Percentiles rank a stretch among this genome's conserved stretches.
These are phyloP conservation scores for Diachrysia chrysitis DNA, from an alignment of 2,888 invertebrate species.

Conservation along the genomic window DNA sequence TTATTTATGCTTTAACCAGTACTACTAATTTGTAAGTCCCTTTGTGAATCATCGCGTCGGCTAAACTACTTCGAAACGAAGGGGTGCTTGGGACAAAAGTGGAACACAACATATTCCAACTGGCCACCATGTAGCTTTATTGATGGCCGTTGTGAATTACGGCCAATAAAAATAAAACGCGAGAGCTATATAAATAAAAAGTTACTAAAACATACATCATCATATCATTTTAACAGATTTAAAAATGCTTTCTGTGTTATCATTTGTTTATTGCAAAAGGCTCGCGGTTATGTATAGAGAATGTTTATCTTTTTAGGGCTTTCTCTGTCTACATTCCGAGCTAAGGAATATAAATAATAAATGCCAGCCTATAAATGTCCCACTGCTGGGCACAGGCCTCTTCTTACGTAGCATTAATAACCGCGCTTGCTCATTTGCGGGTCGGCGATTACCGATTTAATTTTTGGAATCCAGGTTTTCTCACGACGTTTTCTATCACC, in stretches of 20 bases:
- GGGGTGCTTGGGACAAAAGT: conserved; percentile 4
- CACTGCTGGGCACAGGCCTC: no score
- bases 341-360: no score
- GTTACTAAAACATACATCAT: background rate
- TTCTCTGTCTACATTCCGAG: no score
- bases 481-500: no score
- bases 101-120: conserved; percentile 18
- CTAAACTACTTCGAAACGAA: background rate
- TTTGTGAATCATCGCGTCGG: background rate
- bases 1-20: conserved; percentile 62
- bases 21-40: conserved; percentile 6
- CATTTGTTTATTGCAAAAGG: background rate
- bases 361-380: no score
- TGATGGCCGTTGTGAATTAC: conserved; percentile 62
- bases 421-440: no score
- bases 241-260: background rate
- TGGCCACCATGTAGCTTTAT: conserved; percentile 36
- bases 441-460: no score
- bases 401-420: no score
- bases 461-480: no score
- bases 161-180: conserved; percentile 71
- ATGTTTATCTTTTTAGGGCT: no score
- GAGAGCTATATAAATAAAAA: conserved; percentile 19
- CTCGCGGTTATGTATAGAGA: no score
- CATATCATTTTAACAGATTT: background rate